Conservation (phyloP, 1,140 invertebrate species). For the Macrocentrus cingulum region DNA sequence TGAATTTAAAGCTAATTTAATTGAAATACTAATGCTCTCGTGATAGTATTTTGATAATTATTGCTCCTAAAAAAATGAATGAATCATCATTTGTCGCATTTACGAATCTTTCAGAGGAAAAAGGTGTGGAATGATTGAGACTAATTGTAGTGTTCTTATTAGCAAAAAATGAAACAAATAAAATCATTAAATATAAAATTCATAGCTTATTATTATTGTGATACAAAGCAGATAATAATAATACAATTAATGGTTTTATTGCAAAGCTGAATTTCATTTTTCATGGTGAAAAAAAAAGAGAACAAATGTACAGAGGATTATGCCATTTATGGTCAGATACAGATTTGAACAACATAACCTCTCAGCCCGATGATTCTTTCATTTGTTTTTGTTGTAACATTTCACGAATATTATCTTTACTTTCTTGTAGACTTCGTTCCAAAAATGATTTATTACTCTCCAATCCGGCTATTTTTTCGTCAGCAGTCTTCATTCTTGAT, state of each 20-base stretch:
- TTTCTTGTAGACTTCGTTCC: constrained; percentile 78
- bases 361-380: constrained; percentile 40
- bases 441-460: constrained; percentile 77
- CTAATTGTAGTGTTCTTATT: background rate
- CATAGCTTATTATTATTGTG: background rate
- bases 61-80: no score
- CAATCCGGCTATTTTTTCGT: constrained; percentile 73
- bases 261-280: background rate
- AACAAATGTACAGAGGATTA: no score
- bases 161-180: background rate
- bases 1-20: background rate
- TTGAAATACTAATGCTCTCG: background rate
- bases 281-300: no score
- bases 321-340: constrained; percentile 9
- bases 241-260: background rate
- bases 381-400: constrained; percentile 70
- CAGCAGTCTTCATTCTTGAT: constrained; percentile 63
- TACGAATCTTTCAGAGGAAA: background rate
- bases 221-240: background rate
- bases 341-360: background rate
- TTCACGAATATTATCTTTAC: constrained; percentile 82
- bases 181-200: background rate
- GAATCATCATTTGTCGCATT: no score
- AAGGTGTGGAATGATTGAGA: constrained; percentile 4
- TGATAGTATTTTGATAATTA: no score